A percentile compares a stretch with the other conserved stretches of the same genome.
Conservation (phyloP, 2,888 invertebrate genomes). For the Brachypterus glaber region DNA sequence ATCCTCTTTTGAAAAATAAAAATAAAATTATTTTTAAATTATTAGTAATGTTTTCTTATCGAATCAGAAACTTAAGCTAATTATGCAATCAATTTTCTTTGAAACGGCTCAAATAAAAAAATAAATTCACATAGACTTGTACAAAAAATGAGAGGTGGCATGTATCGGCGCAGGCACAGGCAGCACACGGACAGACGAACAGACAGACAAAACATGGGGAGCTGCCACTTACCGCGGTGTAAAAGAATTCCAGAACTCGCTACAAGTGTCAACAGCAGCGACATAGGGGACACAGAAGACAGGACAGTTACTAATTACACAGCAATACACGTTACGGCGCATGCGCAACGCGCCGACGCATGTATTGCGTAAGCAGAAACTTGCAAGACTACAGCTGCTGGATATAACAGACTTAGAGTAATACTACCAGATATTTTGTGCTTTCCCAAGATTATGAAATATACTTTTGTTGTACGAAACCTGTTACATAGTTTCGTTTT, state of each 20-base stretch:
- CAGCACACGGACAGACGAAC: slow-evolving; percentile 39
- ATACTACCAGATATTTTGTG: no score
- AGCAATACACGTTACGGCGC: slow-evolving; percentile 20
- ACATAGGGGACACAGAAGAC: slow-evolving; percentile 61
- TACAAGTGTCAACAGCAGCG: slow-evolving; percentile 58
- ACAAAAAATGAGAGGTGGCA: no score
- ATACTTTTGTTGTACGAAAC: no score
- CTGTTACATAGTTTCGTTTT: no score
- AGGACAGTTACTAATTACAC: slow-evolving; percentile 45
- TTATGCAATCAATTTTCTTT: no score
- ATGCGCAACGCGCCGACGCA: slow-evolving; percentile 20
- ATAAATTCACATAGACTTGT: slow-evolving; percentile 34
- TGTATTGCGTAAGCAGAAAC: slow-evolving; percentile 34
- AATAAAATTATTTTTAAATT: no score
- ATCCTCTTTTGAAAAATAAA: no score
- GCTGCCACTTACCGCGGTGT: slow-evolving; percentile 92
- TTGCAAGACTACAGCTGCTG: slow-evolving; percentile 19
- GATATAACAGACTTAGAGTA: no score
- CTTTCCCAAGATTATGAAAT: no score
- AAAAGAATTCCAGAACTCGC: slow-evolving; percentile 98
- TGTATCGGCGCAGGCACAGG: slow-evolving; percentile 37
- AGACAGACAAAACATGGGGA: slow-evolving; percentile 39
- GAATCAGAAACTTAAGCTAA: no score
- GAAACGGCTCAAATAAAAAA: no score
- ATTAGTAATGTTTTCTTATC: no score